These are phyloP conservation scores for Romanogobio albipinnatus DNA, from an alignment of 2,113 vertebrate genomes.

Conservation along the genomic window DNA sequence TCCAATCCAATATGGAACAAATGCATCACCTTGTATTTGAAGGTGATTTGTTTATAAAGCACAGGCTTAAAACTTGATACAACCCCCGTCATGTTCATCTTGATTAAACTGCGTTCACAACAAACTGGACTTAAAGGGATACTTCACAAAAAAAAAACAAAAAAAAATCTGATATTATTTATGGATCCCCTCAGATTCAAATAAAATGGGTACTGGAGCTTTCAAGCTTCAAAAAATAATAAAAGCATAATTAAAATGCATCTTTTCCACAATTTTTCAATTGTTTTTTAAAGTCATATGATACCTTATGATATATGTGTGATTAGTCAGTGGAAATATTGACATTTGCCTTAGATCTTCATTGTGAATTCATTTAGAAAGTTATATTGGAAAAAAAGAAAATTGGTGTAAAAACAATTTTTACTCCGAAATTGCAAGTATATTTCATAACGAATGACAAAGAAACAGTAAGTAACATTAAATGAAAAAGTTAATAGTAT, in stretches of 20 bases:
- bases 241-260: not conserved
- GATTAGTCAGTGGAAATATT: not conserved
- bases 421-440: no score
- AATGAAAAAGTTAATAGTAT: no score
- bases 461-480: no score
- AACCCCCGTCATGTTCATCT: not conserved
- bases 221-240: not conserved
- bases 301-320: not conserved
- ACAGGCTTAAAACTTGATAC: not conserved
- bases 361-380: not conserved
- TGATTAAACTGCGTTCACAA: not conserved
- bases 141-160: no score
- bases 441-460: no score
- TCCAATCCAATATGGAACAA: constrained; percentile 20
- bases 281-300: not conserved
- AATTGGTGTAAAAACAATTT: no score
- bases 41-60: not conserved
- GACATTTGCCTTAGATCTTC: not conserved
- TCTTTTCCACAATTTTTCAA: not conserved
- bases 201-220: not conserved
- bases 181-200: not conserved
- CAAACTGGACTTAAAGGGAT: not conserved
- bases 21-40: constrained; percentile 23
- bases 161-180: not conserved
- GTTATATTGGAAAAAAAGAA: no score